Conservation (phyloP, 2,113 vertebrate genomes). For the Platycercus adscitus region DNA sequence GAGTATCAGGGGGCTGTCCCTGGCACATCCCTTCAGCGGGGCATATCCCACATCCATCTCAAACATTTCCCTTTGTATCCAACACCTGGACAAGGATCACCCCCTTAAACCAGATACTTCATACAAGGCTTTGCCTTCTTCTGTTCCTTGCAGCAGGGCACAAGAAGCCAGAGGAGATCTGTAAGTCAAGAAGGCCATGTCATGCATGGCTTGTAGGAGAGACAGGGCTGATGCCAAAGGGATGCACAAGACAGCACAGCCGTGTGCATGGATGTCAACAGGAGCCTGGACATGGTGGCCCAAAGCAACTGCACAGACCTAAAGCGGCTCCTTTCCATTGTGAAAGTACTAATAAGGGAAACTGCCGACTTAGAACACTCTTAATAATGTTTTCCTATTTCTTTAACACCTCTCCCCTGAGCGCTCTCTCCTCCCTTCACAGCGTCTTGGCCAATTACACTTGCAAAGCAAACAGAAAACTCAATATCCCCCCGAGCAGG, state of each 20-base stretch:
- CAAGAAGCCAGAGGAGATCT: background rate
- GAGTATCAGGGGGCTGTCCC: background rate
- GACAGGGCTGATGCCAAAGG: background rate
- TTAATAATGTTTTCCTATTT: conserved; percentile 56
- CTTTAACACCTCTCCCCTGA: conserved; percentile 50
- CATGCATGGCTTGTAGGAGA: background rate
- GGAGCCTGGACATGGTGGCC: background rate
- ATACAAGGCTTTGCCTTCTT: background rate
- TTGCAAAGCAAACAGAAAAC: conserved; percentile 55
- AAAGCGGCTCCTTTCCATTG: background rate
- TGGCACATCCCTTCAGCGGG: background rate
- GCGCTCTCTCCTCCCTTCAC: conserved; percentile 18
- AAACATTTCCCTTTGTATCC: background rate
- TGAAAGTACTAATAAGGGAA: conserved; percentile 10
- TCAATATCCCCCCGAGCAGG: background rate
- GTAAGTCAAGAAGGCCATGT: background rate
- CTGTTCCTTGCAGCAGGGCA: background rate
- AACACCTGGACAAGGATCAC: background rate
- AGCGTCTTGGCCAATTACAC: conserved; percentile 36
- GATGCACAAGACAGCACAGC: background rate
- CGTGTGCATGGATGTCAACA: background rate
- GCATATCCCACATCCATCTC: background rate
- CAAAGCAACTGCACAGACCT: background rate
- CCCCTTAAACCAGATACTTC: rapidly evolving
- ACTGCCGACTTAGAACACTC: background rate